A percentile compares a stretch with the other conserved stretches of the same genome.
Conservation (phyloP, 2,113 vertebrate species). For the Balaeniceps rex region DNA sequence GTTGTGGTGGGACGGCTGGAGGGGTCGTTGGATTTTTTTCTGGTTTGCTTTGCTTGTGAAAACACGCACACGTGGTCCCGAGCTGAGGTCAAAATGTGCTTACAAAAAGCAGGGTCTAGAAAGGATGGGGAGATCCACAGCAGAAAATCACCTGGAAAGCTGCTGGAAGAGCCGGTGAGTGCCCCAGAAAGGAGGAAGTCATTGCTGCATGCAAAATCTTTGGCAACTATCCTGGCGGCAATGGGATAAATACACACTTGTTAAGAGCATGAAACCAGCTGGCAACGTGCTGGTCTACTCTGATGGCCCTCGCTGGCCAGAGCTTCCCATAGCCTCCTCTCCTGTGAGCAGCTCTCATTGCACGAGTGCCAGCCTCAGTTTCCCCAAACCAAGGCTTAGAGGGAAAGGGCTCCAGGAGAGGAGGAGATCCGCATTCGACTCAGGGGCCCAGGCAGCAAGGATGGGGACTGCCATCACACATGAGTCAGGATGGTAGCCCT, state of each 20-base stretch:
- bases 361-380: background rate
- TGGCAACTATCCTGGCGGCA: background rate
- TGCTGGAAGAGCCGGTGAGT: background rate
- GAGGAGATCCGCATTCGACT: background rate
- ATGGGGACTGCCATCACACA: fast-evolving
- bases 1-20: background rate
- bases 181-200: background rate
- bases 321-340: background rate
- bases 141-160: background rate
- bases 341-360: background rate
- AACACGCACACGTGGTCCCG: background rate
- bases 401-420: background rate
- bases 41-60: background rate
- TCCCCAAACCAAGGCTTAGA: background rate
- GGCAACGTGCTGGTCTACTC: background rate
- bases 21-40: background rate
- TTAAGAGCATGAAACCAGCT: background rate
- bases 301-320: background rate
- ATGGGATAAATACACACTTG: background rate
- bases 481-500: background rate
- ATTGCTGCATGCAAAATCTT: background rate
- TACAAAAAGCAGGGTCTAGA: background rate
- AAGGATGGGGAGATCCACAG: background rate
- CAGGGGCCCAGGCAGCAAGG: background rate
- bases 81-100: background rate